Evolutionary conservation across 1,140 invertebrate genomes (phyloP).

Genomic region (Ceratitis capitata): DNA sequence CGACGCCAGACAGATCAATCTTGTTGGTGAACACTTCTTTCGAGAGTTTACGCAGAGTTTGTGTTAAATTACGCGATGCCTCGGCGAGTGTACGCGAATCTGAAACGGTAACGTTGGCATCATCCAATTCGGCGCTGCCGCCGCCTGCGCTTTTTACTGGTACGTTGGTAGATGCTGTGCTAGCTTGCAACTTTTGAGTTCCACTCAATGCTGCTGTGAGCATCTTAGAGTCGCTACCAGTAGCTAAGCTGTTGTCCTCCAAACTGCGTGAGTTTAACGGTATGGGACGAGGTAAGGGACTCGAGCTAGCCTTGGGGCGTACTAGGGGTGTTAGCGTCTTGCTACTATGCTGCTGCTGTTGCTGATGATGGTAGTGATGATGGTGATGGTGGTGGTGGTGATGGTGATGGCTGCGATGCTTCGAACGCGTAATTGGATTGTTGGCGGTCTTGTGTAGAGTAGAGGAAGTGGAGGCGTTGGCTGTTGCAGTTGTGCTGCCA

Average conservation of each 20-base stretch:
- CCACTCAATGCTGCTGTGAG: neutral
- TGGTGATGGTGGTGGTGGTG: constrained; percentile 57
- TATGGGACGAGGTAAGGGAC: neutral
- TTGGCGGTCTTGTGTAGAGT: constrained; percentile 60
- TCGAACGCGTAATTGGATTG: constrained; percentile 54
- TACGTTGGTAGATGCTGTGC: neutral
- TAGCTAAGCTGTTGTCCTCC: constrained; percentile 33
- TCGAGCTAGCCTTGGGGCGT: neutral
- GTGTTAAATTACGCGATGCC: constrained; percentile 89
- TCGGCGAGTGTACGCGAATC: constrained; percentile 84
- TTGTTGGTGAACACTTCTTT: constrained; percentile 83
- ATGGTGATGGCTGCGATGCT: constrained; percentile 58
- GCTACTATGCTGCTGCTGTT: neutral
- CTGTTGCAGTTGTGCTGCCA: neutral
- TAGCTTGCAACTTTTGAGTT: neutral
- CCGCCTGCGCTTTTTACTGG: neutral
- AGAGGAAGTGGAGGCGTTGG: neutral
- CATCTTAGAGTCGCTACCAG: neutral
- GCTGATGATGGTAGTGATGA: constrained; percentile 47
- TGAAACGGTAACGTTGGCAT: constrained; percentile 64
- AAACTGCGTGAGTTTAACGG: neutral
- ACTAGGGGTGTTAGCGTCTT: neutral
- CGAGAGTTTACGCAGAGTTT: constrained; percentile 89
- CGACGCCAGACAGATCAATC: constrained; percentile 67
- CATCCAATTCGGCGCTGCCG: constrained; percentile 47